Conservation (phyloP, 2,797 vertebrate species). For the Bradypodion ventrale region DNA sequence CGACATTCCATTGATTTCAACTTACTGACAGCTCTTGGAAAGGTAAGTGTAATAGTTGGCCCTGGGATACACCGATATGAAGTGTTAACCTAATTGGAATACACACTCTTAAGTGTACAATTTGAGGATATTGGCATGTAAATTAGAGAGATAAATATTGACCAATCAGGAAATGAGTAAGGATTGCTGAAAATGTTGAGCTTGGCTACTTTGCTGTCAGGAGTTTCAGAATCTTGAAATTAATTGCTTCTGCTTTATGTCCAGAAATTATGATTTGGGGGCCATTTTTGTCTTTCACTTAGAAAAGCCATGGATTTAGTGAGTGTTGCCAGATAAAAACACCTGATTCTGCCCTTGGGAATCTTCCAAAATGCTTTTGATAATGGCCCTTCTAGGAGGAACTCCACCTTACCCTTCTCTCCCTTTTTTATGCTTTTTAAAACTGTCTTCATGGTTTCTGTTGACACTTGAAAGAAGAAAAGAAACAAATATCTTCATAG, state of each 20-base stretch:
- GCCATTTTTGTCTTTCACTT: not conserved
- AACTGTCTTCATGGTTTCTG: not conserved
- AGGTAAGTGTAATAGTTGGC: slow-evolving; percentile 77
- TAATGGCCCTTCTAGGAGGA: not conserved
- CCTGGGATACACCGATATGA: not conserved
- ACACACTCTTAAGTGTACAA: not conserved
- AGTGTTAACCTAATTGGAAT: not conserved
- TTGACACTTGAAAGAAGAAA: not conserved
- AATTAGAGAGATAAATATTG: not conserved
- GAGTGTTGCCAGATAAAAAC: not conserved
- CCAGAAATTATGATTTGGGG: not conserved
- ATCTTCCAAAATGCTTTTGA: not conserved
- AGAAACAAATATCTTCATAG: too few species aligned
- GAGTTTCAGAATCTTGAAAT: not conserved
- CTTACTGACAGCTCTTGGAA: slow-evolving; percentile 89
- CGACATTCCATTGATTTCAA: slow-evolving; percentile 90
- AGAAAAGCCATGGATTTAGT: not conserved
- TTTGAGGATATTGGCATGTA: not conserved
- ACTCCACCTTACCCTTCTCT: not conserved
- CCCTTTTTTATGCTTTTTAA: not conserved
- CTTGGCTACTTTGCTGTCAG: not conserved
- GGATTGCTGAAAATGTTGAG: not conserved
- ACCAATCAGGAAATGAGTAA: not conserved
- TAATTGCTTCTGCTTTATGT: not conserved
- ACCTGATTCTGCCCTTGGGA: not conserved